Evolutionary conservation across 2,888 invertebrate species (phyloP).

Genomic region (Pocota personata): DNA sequence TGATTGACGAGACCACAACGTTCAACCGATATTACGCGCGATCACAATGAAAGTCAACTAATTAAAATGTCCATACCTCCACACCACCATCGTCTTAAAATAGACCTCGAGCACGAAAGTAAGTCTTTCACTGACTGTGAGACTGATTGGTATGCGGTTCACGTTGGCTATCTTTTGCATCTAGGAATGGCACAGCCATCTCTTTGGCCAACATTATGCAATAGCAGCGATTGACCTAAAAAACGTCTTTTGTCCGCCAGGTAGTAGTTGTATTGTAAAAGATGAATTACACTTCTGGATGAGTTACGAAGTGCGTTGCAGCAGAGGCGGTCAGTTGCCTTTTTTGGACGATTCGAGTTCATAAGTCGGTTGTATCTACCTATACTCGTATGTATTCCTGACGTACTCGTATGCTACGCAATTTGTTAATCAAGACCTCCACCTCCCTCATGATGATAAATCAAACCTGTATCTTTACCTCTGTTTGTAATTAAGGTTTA

Average conservation of each 20-base stretch:
- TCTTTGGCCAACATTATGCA: slow-evolving; percentile 20
- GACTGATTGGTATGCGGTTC: slow-evolving; percentile 6
- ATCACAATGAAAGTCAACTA: neutral
- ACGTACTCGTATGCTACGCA: neutral
- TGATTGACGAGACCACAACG: neutral
- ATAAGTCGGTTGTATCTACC: neutral
- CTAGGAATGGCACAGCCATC: slow-evolving; percentile 11
- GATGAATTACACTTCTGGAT: neutral
- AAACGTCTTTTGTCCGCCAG: neutral
- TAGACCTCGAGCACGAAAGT: neutral
- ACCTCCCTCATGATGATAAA: neutral
- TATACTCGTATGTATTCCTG: neutral
- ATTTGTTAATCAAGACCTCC: neutral
- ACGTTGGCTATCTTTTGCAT: slow-evolving; percentile 17
- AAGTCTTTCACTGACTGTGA: neutral
- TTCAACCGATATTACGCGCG: neutral
- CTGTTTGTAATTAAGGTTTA: neutral
- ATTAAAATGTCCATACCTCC: neutral
- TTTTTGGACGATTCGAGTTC: neutral
- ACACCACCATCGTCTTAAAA: neutral
- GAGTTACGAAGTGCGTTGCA: neutral
- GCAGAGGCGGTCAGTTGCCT: neutral
- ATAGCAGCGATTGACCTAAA: neutral
- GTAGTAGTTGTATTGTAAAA: neutral
- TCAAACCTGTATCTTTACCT: neutral